These are phyloP conservation scores for Chalcosyrphus nemorum DNA, from an alignment of 2,888 invertebrate species.

Conservation along the genomic window DNA sequence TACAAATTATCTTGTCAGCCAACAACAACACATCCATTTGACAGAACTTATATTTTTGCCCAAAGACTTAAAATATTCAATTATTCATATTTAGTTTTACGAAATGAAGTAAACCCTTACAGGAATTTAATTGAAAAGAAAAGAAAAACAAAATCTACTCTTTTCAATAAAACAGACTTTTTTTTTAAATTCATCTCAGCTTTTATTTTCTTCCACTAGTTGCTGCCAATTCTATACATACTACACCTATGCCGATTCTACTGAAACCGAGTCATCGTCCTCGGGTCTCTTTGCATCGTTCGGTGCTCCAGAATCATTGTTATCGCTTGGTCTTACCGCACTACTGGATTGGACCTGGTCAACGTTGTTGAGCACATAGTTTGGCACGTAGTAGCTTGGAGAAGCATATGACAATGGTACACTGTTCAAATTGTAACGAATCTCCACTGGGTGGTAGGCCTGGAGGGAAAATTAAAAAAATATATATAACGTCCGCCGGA, in stretches of 20 bases:
- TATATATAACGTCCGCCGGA: not conserved
- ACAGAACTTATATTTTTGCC: no score
- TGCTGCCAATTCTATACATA: not conserved
- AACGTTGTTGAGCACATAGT: conserved; percentile 38
- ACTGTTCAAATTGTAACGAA: conserved; percentile 62
- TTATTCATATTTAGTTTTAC: no score
- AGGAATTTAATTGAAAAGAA: no score
- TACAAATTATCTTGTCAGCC: no score
- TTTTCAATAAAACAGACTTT: not conserved
- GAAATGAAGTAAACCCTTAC: no score
- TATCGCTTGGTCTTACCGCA: conserved; percentile 8
- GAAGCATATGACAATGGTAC: conserved; percentile 55
- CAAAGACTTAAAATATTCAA: no score
- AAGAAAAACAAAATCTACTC: not conserved
- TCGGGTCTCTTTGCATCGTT: conserved; percentile 25
- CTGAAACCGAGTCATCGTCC: conserved; percentile 56
- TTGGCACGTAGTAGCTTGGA: conserved; percentile 64
- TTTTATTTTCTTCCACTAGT: conserved; percentile 2
- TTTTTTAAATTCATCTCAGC: not conserved
- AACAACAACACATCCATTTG: no score
- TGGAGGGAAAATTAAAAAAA: not conserved
- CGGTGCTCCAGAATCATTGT: conserved; percentile 15
- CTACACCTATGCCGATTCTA: conserved; percentile 55
- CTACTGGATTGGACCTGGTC: conserved; percentile 13
- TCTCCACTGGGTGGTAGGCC: conserved; percentile 67